Base-by-base conservation (phyloP, 2,888 invertebrate species). In the Syrphus vitripennis region DNA sequence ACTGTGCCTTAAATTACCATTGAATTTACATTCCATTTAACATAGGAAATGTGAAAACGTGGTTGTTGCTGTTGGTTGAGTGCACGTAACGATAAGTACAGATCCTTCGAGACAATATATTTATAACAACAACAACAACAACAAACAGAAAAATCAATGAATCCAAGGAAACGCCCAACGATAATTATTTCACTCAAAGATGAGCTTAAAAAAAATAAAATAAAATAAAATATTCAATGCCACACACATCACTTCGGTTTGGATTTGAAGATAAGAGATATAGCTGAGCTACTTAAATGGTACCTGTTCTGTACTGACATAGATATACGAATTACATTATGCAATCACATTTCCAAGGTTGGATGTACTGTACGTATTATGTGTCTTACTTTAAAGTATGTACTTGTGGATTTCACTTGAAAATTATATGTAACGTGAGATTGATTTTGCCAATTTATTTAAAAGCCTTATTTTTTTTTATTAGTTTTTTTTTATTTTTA, bases 21-120 rank as follows among this genome's bases (percentile, higher is more conserved):
- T 71, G 70, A 71, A 80, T 84, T 80, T 80, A 76, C 80, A 84
- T 84, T 76, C 71, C 76, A 80, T 84, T 80, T 67, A 75, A 59
- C 75, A 34, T 34, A 70, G 37, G 31, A 63, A 42, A 65, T 29
- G 29, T 65, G 40, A 16, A 65, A 65, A 40, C 37, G 14, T 63
- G 16, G 16, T 16, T 24, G 40, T 9, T 40, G 14, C 4, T 1
- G 19, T n/a, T n/a, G 14, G 26, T 10, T 61, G 21, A 14, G 31
- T 34, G 10, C 12, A 34, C n/a, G 19, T 10, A 37, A 14, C 1
- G 19, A 21, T 7, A 14, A 21, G 37, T 21, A 12, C 12, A 14
- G 19, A 57, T 59, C 37, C 34, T 59, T 59, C 57, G 26, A 16
- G 40, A 16, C n/a, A 63, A 24, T 4, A 21, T 1, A n/a, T n/a